A percentile compares a stretch with the other conserved stretches of the same genome.
Evolutionary conservation across 1,140 invertebrate genomes (phyloP).

Genomic region (Sarcophaga peregrina): DNA sequence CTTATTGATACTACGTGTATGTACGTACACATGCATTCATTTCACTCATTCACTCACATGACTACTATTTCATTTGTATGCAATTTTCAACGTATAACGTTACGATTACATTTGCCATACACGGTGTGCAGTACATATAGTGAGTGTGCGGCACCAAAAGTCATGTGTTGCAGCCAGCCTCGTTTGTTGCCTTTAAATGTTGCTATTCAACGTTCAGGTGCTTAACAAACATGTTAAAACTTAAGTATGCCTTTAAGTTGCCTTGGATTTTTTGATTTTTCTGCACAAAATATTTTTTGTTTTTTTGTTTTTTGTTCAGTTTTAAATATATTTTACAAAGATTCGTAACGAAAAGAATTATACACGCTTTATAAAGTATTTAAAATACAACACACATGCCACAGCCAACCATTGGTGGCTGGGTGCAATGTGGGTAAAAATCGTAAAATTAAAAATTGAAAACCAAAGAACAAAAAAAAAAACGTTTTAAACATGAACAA

Average conservation of each 20-base stretch:
- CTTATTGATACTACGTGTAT: too few relatives aligned
- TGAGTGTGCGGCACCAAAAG: too few relatives aligned
- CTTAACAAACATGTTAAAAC: constrained; percentile 22
- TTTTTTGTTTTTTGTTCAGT: background rate
- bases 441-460: constrained; percentile 15
- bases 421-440: background rate
- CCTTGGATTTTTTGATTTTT: background rate
- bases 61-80: too few relatives aligned
- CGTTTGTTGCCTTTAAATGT: background rate
- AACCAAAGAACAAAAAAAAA: background rate
- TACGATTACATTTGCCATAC: too few relatives aligned
- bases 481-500: constrained; percentile 5
- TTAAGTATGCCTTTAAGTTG: constrained; percentile 12
- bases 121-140: too few relatives aligned
- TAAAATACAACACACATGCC: too few relatives aligned
- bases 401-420: too few relatives aligned
- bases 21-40: too few relatives aligned
- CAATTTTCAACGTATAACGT: too few relatives aligned
- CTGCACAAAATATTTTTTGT: background rate
- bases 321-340: background rate
- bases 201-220: constrained; percentile 4
- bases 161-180: background rate
- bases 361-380: background rate
- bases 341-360: background rate
- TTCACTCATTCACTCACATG: too few relatives aligned